Conservation (phyloP, 1,140 invertebrate genomes). For the Octopus sinensis region DNA sequence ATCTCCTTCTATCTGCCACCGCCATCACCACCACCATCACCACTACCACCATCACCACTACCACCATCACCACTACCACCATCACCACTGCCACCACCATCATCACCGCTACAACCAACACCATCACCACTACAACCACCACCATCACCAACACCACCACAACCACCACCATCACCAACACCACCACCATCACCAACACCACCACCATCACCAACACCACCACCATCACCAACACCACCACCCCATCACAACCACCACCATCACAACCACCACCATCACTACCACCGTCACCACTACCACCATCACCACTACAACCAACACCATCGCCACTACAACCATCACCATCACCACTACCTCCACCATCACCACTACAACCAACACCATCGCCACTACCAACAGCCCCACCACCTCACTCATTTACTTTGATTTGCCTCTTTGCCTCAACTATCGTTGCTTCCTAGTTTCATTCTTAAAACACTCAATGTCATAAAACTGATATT, state of each 20-base stretch:
- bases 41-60: neutral
- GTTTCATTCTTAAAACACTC: constrained; percentile 18
- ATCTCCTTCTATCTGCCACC: neutral
- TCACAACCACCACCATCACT: no score
- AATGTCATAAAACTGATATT: no score
- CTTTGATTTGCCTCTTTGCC: constrained; percentile 13
- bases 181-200: neutral
- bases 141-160: no score
- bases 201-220: neutral
- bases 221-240: no score
- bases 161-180: neutral
- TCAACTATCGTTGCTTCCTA: constrained; percentile 17
- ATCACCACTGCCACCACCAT: neutral
- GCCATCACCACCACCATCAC: neutral
- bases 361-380: no score
- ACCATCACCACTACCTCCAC: no score
- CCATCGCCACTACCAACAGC: no score
- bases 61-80: constrained; percentile 6
- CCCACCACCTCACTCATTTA: neutral
- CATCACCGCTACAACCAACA: neutral
- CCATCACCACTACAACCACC: neutral
- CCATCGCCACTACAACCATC: neutral
- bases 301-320: neutral
- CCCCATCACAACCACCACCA: no score
- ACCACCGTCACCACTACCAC: neutral